Percentiles rank a stretch among this genome's conserved stretches.
Evolutionary conservation across 2,888 invertebrate species (phyloP).

Genomic region (Ceraclea dissimilis): DNA sequence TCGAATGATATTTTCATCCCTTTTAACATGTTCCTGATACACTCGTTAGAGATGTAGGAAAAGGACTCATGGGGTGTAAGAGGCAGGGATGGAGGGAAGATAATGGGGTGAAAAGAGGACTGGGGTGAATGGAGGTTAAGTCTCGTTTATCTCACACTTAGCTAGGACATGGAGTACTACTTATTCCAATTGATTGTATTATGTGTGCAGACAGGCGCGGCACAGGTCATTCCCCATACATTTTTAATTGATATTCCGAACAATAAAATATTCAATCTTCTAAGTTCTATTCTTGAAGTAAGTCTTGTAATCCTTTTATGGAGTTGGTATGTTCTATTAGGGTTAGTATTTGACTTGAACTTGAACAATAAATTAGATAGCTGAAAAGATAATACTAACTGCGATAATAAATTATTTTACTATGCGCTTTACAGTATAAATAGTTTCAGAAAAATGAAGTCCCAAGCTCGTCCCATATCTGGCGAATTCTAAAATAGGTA

Average conservation of each 20-base stretch:
- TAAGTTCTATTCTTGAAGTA: too few relatives aligned
- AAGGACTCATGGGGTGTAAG: background rate
- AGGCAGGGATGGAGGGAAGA: conserved; percentile 8
- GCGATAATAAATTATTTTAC: too few relatives aligned
- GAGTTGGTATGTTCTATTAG: too few relatives aligned
- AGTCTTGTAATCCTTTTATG: too few relatives aligned
- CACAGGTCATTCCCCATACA: background rate
- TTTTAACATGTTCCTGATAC: background rate
- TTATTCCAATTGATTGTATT: conserved; percentile 25
- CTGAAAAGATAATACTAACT: too few relatives aligned
- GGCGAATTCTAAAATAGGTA: too few relatives aligned
- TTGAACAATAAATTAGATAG: too few relatives aligned
- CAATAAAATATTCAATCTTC: too few relatives aligned
- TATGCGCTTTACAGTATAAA: too few relatives aligned
- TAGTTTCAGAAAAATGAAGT: too few relatives aligned
- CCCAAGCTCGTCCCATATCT: too few relatives aligned
- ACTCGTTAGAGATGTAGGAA: background rate
- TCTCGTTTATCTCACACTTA: conserved; percentile 25
- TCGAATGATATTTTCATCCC: background rate
- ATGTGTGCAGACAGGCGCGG: conserved; percentile 6
- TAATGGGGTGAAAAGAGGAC: conserved; percentile 5
- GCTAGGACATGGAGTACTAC: conserved; percentile 22
- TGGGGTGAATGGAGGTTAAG: conserved; percentile 15
- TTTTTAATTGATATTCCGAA: background rate
- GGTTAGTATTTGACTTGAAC: too few relatives aligned